Evolutionary conservation across 2,797 vertebrate species (phyloP), one percentile per base, ranked within the genome.

Genomic region (Paratrypauchen microcephalus): DNA sequence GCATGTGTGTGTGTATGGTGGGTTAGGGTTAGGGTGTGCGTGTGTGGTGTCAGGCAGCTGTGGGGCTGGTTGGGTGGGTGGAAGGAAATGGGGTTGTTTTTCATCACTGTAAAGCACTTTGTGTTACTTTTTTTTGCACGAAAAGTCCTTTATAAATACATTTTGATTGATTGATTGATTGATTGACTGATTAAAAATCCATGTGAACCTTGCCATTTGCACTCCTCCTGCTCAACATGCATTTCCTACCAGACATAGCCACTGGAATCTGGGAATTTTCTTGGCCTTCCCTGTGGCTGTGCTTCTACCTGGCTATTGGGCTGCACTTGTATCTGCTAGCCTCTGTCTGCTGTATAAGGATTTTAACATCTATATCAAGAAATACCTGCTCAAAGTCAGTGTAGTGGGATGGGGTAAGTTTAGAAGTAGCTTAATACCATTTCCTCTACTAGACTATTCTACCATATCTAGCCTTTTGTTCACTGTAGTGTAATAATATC

Each of bases 331-430:
- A 86, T 0, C 86, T 96, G 64, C 80, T 96, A 68, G 90, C 92
- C 36, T 72, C 87, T 6, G 89, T 94, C 66, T 91, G 86, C 36
- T 3, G 71, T 95, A 0, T 95, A 95, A 58, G 93, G 93, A 9
- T 95, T 96, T 95, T 83, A 95, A 95, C 65, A 50, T 92, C 81
- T 93, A 96, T 30, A 32, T 95, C 73, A 91, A 19, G 18, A 87
- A 71, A 83, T 96, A 96, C 65, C 1, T 94, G 70, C 91, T 95
- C 32, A 96, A 95, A 81, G 89, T 96, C 59, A 90, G 88, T 8
- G 4, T 86, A 2, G 72, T 93, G 18, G 93, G 94, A 28, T 97
- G 95, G 96, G 94, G 95, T 96, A 72, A 91, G 94, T 82, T 54
- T 54, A 54, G n/a, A 1, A 23, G 11, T 15, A 18, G 2, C 9